A percentile compares a stretch with the other conserved stretches of the same genome.
Evolutionary conservation across 1,140 invertebrate species (phyloP).

Genomic region (Camponotus pennsylvanicus): DNA sequence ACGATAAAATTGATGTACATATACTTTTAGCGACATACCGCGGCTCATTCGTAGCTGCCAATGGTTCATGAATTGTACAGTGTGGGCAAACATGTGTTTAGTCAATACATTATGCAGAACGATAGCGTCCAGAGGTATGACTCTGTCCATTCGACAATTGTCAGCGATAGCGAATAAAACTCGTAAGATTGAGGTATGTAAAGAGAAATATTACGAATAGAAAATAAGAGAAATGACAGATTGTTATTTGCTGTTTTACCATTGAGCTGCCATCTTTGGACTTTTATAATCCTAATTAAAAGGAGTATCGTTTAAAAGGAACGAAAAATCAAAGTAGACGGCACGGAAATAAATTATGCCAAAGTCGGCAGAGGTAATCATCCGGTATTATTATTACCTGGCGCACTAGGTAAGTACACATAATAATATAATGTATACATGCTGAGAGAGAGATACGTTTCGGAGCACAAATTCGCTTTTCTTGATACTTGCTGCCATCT

Average conservation of each 20-base stretch:
- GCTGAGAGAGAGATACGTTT: not conserved
- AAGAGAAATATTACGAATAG: not conserved
- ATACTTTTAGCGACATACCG: not conserved
- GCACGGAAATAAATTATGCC: constrained; percentile 90
- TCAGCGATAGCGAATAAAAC: not conserved
- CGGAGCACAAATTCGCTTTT: not conserved
- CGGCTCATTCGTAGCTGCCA: not conserved
- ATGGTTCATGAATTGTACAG: not conserved
- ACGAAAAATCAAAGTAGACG: constrained; percentile 88
- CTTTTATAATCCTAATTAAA: not conserved
- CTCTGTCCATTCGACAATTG: not conserved
- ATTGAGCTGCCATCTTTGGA: not conserved
- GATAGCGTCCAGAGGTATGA: not conserved
- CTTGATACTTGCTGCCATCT: constrained; percentile 42
- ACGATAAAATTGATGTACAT: not conserved
- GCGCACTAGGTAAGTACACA: constrained; percentile 88
- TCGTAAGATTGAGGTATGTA: constrained; percentile 33
- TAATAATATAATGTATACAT: not conserved
- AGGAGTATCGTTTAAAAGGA: constrained; percentile 76
- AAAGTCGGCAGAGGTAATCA: constrained; percentile 90
- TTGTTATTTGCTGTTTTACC: not conserved
- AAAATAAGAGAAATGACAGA: not conserved
- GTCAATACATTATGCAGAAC: not conserved
- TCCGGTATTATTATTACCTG: constrained; percentile 91
- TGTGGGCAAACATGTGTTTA: not conserved